Evolutionary conservation across 2,113 vertebrate species (phyloP), one percentile per base, ranked within the genome.

Genomic region (Candoia aspera): DNA sequence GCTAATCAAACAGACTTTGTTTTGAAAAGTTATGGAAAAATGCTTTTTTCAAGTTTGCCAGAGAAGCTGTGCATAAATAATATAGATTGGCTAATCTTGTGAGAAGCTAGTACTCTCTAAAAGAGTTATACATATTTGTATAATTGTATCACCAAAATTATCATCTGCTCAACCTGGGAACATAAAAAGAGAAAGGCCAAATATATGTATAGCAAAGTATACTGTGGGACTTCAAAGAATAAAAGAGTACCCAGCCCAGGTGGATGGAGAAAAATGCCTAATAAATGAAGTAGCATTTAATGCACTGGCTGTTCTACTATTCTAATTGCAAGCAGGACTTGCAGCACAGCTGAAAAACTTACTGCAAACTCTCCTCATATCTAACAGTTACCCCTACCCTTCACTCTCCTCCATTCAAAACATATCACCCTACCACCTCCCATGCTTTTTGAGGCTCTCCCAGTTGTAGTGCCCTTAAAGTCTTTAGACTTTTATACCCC

Each of bases 401-500:
- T 19, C 37, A 87, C n/a, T 54, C 13, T 11, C 21, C 11, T 57
- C 33, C 19, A 21, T n/a, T 85, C 49, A 49, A 60, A 68, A 37
- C 2, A 64, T 64, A 68, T n/a, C 19, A 57, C n/a, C 54, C 26
- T 84, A 5, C 54, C 26, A 29, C 3, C 19, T 79, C 29, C 26
- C 37, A 6, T 17, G n/a, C 33, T 58, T 46, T 13, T 11, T 88
- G 17, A 57, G 55, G 33, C 24, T 21, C 37, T 58, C 13, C 64
- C 17, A 13, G 23, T 73, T 58, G 5, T 49, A 23, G 23, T 15
- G 13, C 58, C 73, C 57, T 26, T 79, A 89, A 88, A 98, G 98
- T 90, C 15, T 21, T 54, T 64, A 4, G 2, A 6, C 6, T 46
- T 42, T 1, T 15, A 8, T 90, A 96, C 95, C 94, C 92, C 95